A percentile compares a stretch with the other conserved stretches of the same genome.
Evolutionary conservation across 2,797 vertebrate species (phyloP).

Genomic region (Numenius phaeopus): DNA sequence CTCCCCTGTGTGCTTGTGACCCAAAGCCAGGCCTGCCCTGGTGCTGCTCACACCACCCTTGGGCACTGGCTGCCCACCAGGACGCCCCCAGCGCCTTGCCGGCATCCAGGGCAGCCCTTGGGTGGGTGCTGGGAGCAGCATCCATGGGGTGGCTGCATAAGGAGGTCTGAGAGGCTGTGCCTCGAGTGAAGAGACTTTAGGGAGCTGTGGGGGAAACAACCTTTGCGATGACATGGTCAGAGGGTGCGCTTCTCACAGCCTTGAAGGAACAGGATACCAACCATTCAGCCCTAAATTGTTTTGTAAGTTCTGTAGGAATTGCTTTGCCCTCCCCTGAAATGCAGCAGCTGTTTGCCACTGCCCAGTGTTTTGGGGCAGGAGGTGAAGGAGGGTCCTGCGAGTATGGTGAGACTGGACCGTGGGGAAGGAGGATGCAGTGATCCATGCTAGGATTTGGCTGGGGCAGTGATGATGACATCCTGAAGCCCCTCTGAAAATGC

Average conservation of each 20-base stretch:
- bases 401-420: neutral
- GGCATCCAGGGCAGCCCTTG: fast-evolving
- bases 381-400: neutral
- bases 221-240: neutral
- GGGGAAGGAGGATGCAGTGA: neutral
- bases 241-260: neutral
- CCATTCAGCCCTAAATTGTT: conserved; percentile 56
- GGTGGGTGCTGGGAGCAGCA: neutral
- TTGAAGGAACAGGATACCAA: conserved; percentile 4
- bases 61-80: neutral
- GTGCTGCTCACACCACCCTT: neutral
- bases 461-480: neutral
- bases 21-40: neutral
- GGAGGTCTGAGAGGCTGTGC: neutral
- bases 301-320: conserved; percentile 57
- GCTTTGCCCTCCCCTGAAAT: conserved; percentile 44
- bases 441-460: neutral
- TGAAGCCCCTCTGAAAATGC: neutral
- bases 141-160: fast-evolving
- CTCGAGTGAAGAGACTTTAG: neutral
- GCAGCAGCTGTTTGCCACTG: conserved; percentile 46
- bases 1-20: neutral
- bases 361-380: neutral
- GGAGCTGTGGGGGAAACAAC: neutral
- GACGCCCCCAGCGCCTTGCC: fast-evolving